Base-by-base conservation (phyloP, 2,113 vertebrate species). In the Pterocles burchelli region DNA sequence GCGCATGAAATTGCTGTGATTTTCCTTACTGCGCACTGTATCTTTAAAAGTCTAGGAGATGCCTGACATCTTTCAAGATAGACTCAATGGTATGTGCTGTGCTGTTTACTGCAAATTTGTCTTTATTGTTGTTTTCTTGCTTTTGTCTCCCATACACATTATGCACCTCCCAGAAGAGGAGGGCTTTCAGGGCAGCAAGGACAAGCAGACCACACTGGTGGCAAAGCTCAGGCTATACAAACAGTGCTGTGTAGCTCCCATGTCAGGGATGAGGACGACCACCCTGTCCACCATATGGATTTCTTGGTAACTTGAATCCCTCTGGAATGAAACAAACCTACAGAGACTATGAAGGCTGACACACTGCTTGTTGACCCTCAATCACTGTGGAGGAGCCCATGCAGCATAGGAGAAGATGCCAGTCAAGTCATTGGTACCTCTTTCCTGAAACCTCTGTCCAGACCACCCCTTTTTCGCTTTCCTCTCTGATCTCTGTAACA, bases 11-110 rank as follows among this genome's bases (percentile, higher is more conserved):
- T 85, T 85, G 71, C 61, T 70, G 68, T 63, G 72, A 61, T 94
- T 94, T 96, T 94, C 68, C 72, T 93, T 68, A 90, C 85, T 74
- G 67, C 70, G 78, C 29, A 38, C 52, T 77, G 31, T 74, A 52
- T 43, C 72, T 93, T 96, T 85, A 76, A 66, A 76, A 70, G 68
- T 80, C 31, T 67, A 57, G 49, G 67, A 91, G n/a, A 14, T 34
- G 7, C 16, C 58, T 93, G 51, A 26, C 67, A 73, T 66, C 87
- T 88, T 77, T 67, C 67, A 46, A 52, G 54, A 51, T 24, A 84
- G 20, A 67, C 24, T 83, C 3, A 1, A 36, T 67, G 26, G 36
- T 65, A 11, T 4, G 6, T 36, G 18, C 54, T 43, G 13, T 62
- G n/a, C 46, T 58, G 28, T 54, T 54, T 62, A 36, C 24, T 21